Conservation (phyloP, 2,113 vertebrate species). For the Calidris pugnax region DNA sequence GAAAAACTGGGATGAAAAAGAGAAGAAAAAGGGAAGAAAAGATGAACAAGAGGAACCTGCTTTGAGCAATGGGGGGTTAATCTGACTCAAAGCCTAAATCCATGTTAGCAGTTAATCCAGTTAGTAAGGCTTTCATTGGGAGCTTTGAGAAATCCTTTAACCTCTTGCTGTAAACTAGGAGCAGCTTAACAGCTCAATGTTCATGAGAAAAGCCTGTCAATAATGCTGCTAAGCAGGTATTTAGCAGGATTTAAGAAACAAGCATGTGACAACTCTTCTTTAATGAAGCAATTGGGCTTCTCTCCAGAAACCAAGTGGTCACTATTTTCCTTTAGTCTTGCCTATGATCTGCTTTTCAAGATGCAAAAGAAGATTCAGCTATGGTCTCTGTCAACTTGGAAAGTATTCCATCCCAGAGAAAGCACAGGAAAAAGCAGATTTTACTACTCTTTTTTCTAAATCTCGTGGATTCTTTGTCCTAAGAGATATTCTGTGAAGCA, state of each 20-base stretch:
- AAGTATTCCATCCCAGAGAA: neutral
- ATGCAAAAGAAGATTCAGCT: neutral
- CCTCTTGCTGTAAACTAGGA: conserved; percentile 64
- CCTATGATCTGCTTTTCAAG: neutral
- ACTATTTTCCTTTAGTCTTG: neutral
- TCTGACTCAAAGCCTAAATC: conserved; percentile 72
- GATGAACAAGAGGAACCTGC: conserved; percentile 51
- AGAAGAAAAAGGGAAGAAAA: conserved; percentile 27
- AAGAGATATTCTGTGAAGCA: neutral
- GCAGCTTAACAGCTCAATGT: conserved; percentile 60
- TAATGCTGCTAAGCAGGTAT: conserved; percentile 45
- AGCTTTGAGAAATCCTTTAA: conserved; percentile 77
- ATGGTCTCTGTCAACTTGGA: neutral
- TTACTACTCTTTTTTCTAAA: neutral
- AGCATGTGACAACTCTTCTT: conserved; percentile 27
- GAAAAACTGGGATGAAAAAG: neutral
- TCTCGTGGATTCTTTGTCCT: neutral
- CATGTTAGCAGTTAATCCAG: conserved; percentile 77
- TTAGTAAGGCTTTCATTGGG: conserved; percentile 74
- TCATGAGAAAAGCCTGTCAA: conserved; percentile 58
- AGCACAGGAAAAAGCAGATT: neutral
- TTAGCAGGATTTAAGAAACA: conserved; percentile 60
- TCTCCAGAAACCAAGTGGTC: conserved; percentile 12
- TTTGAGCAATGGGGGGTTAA: conserved; percentile 67
- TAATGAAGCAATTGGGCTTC: conserved; percentile 43